Conservation (phyloP, 2,113 vertebrate species). For the Alectura lathami region DNA sequence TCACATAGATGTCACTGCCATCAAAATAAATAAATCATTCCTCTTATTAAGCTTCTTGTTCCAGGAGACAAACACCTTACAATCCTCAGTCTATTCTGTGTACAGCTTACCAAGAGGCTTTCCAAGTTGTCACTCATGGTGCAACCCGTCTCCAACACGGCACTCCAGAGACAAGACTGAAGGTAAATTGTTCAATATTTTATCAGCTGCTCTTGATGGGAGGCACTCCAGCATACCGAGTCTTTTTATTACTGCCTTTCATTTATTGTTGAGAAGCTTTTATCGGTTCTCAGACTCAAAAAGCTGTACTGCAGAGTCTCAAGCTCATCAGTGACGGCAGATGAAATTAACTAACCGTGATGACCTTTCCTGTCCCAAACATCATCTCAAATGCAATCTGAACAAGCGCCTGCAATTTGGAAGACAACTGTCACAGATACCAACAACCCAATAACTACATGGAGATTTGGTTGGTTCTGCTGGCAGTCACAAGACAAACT, state of each 20-base stretch:
- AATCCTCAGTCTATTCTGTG: constrained; percentile 8
- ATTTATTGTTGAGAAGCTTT: constrained; percentile 58
- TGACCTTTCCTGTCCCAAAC: background rate
- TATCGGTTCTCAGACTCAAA: constrained; percentile 41
- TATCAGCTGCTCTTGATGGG: constrained; percentile 52
- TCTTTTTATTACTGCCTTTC: constrained; percentile 63
- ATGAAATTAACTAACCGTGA: background rate
- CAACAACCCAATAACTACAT: background rate
- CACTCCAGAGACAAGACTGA: constrained; percentile 57
- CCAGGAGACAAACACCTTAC: constrained; percentile 9
- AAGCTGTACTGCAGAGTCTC: background rate
- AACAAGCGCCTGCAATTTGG: background rate
- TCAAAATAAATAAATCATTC: constrained; percentile 31
- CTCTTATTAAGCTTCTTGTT: constrained; percentile 7
- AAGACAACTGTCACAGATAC: background rate
- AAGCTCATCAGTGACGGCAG: background rate
- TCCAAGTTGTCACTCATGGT: constrained; percentile 61
- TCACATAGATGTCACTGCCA: background rate
- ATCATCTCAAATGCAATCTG: background rate
- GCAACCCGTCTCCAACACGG: background rate
- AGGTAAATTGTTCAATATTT: constrained; percentile 73
- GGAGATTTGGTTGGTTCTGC: background rate
- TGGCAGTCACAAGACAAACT: background rate
- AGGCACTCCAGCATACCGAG: constrained; percentile 37
- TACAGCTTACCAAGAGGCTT: constrained; percentile 38